A percentile compares a stretch with the other conserved stretches of the same genome.
Conservation (phyloP, 2,797 vertebrate genomes). For the Lithobates sylvaticus region DNA sequence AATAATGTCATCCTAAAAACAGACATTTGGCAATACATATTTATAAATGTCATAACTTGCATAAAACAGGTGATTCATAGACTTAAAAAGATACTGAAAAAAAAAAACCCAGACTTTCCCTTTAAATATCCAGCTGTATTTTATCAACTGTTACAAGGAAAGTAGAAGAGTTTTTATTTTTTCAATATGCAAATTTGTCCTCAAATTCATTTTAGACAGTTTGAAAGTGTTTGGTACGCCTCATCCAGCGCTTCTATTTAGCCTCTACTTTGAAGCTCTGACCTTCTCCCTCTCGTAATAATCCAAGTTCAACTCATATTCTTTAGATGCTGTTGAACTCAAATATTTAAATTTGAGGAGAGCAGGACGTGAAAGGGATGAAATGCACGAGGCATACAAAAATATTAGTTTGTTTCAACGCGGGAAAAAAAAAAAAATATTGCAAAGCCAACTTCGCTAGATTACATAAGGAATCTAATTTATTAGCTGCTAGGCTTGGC, state of each 20-base stretch:
- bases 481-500: slow-evolving; percentile 25
- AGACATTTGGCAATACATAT: too few relatives aligned
- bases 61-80: too few relatives aligned
- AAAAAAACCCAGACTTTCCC: neutral
- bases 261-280: slow-evolving; percentile 36
- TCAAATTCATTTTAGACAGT: slow-evolving; percentile 34
- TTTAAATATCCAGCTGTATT: slow-evolving; percentile 6
- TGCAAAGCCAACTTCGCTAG: neutral
- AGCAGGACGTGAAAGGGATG: neutral
- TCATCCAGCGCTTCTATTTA: slow-evolving; percentile 33
- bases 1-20: too few relatives aligned
- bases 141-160: neutral
- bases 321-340: slow-evolving; percentile 36
- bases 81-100: too few relatives aligned
- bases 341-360: slow-evolving; percentile 39
- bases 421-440: neutral
- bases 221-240: slow-evolving; percentile 1
- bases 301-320: slow-evolving; percentile 48
- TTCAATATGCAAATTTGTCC: slow-evolving; percentile 48
- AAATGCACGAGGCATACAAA: neutral
- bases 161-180: neutral
- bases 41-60: too few relatives aligned
- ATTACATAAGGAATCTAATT: slow-evolving; percentile 49
- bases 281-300: slow-evolving; percentile 43
- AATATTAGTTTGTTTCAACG: slow-evolving; percentile 20